These are phyloP conservation scores for Chaetorhynchus papuensis DNA, from an alignment of 2,113 vertebrate species.

Conservation along the genomic window DNA sequence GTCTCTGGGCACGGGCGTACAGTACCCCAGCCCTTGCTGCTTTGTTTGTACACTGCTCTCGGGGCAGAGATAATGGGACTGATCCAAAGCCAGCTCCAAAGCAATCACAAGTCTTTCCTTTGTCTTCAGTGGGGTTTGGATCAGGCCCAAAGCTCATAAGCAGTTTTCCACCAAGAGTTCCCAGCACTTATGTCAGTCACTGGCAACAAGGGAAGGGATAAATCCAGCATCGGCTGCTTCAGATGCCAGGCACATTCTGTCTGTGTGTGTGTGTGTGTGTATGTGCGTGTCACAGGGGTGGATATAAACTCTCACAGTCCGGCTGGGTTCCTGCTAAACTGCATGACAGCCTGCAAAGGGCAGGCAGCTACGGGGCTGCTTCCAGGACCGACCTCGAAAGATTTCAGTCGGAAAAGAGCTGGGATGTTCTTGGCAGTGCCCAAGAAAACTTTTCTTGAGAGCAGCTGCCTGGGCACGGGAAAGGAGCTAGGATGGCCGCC, in stretches of 20 bases:
- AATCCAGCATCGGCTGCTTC: slow-evolving; percentile 41
- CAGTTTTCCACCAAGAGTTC: slow-evolving; percentile 65
- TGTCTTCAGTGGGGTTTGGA: slow-evolving; percentile 61
- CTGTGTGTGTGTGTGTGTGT: not conserved
- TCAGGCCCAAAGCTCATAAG: slow-evolving; percentile 54
- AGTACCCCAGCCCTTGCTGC: not conserved
- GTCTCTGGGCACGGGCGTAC: not conserved
- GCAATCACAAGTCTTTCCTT: slow-evolving; percentile 44
- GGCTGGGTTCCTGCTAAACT: not conserved
- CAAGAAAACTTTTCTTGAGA: not conserved
- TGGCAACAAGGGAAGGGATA: slow-evolving; percentile 64
- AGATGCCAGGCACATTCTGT: slow-evolving; percentile 54
- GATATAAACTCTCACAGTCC: slow-evolving; percentile 11
- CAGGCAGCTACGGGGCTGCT: slow-evolving; percentile 1
- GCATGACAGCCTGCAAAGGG: slow-evolving; percentile 18
- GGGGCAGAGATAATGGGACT: slow-evolving; percentile 29
- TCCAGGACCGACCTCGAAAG: not conserved
- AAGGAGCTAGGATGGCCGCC: not conserved
- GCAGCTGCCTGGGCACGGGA: not conserved
- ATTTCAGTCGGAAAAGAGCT: not conserved
- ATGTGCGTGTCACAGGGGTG: slow-evolving; percentile 13
- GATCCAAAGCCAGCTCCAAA: slow-evolving; percentile 28
- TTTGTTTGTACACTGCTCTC: not conserved
- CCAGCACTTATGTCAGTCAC: slow-evolving; percentile 63
- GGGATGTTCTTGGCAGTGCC: not conserved